Evolutionary conservation across 37 sponge, comb jelly and placozoan species (phyloP).

Genomic region (Agelas oroides): DNA sequence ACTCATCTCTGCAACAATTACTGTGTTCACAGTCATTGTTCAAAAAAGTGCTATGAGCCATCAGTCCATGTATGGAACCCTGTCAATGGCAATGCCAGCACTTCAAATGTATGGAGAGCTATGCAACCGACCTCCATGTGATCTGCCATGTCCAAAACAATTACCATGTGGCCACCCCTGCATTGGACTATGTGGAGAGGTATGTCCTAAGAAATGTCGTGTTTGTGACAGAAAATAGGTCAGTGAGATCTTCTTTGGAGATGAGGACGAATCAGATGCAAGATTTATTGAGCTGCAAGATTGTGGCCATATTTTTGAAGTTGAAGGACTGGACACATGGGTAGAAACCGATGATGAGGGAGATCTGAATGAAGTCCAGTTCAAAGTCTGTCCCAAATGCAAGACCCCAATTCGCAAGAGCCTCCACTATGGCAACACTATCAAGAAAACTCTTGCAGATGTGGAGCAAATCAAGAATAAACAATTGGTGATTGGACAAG

Average conservation of each 20-base stretch:
- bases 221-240: constrained; percentile 69
- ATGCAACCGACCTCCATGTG: constrained; percentile 82
- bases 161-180: constrained; percentile 82
- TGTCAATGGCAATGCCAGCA: constrained; percentile 89
- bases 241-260: constrained; percentile 86
- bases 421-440: constrained; percentile 83
- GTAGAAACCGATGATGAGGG: constrained; percentile 50
- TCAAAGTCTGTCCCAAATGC: constrained; percentile 85
- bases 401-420: constrained; percentile 72
- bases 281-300: constrained; percentile 83
- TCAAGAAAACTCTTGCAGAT: constrained; percentile 68
- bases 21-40: constrained; percentile 82
- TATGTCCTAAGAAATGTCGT: constrained; percentile 77
- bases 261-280: constrained; percentile 86
- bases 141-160: constrained; percentile 46
- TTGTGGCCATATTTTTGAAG: constrained; percentile 86
- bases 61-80: constrained; percentile 75
- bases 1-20: constrained; percentile 68
- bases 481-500: background rate
- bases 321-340: constrained; percentile 82
- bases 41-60: constrained; percentile 73
- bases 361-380: constrained; percentile 43
- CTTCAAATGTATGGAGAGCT: constrained; percentile 76
- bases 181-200: constrained; percentile 93
- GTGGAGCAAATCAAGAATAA: constrained; percentile 73